A percentile compares a stretch with the other conserved stretches of the same genome.
phyloP scores from a whole-genome alignment of 2,797 vertebrate genomes.

The Lindbergichthys nudifrons region DNA sequence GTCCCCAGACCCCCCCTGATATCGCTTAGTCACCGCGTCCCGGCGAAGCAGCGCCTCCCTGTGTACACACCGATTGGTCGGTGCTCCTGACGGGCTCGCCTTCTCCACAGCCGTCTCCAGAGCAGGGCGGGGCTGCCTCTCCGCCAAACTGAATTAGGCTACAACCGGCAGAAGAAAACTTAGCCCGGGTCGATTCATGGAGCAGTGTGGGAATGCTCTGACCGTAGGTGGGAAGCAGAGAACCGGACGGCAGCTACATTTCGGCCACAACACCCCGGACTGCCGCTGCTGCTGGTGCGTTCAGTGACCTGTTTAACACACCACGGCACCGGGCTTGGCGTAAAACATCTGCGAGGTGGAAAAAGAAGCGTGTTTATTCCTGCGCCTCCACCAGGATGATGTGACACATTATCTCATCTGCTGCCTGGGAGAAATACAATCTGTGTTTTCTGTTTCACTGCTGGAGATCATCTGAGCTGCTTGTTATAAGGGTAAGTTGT shows the following conservation, averaged over 20 bases:
- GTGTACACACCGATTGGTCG: slow-evolving; percentile 68
- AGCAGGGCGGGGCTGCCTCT: slow-evolving; percentile 83
- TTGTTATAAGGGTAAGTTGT: slow-evolving; percentile 79
- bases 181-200: slow-evolving; percentile 76
- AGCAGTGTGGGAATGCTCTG: slow-evolving; percentile 79
- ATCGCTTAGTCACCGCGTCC: slow-evolving; percentile 82
- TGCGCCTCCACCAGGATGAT: slow-evolving; percentile 75
- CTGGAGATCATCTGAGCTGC: slow-evolving; percentile 64
- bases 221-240: slow-evolving; percentile 70
- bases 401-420: slow-evolving; percentile 73
- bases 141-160: slow-evolving; percentile 75
- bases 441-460: slow-evolving; percentile 44
- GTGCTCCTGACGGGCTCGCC: slow-evolving; percentile 49
- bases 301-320: slow-evolving; percentile 38
- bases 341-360: slow-evolving; percentile 55
- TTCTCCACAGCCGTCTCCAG: slow-evolving; percentile 66
- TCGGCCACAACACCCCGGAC: slow-evolving; percentile 42
- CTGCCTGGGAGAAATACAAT: slow-evolving; percentile 43
- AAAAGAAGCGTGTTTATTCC: slow-evolving; percentile 55
- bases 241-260: slow-evolving; percentile 55
- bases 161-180: slow-evolving; percentile 82
- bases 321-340: slow-evolving; percentile 43
- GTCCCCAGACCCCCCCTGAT: slow-evolving; percentile 27
- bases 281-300: slow-evolving; percentile 46
- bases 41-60: slow-evolving; percentile 69